Conservation (phyloP, 2,888 invertebrate genomes). For the Poecilus cupreus region DNA sequence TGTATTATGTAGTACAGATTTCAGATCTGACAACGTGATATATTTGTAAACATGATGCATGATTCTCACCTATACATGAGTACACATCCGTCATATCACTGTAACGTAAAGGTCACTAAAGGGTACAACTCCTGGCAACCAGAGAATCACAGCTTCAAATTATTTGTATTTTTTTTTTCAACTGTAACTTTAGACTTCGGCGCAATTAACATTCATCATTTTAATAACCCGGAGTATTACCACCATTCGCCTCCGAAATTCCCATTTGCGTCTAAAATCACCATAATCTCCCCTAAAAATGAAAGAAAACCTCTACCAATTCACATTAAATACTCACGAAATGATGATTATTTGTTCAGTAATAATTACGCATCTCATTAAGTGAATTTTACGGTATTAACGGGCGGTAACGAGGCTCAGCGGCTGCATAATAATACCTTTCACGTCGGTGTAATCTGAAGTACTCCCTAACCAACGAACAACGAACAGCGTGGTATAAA, state of each 20-base stretch:
- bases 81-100: no score
- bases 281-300: not conserved
- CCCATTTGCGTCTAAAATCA: not conserved
- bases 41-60: slow-evolving; percentile 3
- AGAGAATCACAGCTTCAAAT: no score
- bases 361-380: slow-evolving; percentile 36
- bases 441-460: slow-evolving; percentile 19
- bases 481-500: not conserved
- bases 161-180: no score
- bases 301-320: not conserved
- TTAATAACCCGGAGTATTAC: not conserved
- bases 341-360: slow-evolving; percentile 3
- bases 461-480: not conserved
- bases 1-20: not conserved
- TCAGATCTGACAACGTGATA: slow-evolving; percentile 6
- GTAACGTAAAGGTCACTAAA: not conserved
- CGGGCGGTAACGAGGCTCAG: slow-evolving; percentile 15
- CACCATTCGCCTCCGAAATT: not conserved
- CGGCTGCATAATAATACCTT: slow-evolving; percentile 28
- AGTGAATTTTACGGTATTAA: not conserved
- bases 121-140: not conserved
- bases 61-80: not conserved
- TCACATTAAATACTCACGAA: not conserved
- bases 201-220: not conserved
- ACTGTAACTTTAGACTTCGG: not conserved